phyloP scores from a whole-genome alignment of 2,888 invertebrate genomes.

The Apeira syringaria region DNA sequence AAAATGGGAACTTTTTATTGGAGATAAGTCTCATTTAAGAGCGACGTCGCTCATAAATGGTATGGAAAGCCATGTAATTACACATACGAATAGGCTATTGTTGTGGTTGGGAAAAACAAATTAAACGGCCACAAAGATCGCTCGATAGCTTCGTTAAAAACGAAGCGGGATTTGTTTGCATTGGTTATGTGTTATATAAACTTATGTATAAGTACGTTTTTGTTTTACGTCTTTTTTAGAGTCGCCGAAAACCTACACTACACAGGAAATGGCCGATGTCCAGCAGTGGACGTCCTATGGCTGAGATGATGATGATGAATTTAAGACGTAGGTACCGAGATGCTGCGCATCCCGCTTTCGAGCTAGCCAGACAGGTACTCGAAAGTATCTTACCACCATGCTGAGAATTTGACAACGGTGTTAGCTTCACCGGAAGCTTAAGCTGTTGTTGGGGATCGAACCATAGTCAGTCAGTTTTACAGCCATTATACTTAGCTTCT shows the following conservation, averaged over 20 bases:
- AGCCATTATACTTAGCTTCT: too few species aligned
- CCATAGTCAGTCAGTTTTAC: too few species aligned
- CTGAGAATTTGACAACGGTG: too few species aligned
- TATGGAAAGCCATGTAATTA: constrained; percentile 49
- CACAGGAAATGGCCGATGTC: neutral
- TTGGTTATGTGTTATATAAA: neutral
- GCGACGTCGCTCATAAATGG: constrained; percentile 43
- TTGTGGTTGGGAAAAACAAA: constrained; percentile 50
- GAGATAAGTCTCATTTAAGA: constrained; percentile 51
- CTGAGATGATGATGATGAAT: too few species aligned
- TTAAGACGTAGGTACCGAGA: too few species aligned
- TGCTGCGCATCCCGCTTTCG: too few species aligned
- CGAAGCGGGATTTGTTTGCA: constrained; percentile 5
- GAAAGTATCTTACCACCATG: too few species aligned
- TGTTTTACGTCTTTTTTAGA: neutral
- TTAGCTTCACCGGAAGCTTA: too few species aligned
- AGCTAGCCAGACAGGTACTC: too few species aligned
- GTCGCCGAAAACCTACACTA: neutral
- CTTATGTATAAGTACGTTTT: too few species aligned
- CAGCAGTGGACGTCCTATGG: too few species aligned
- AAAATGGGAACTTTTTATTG: constrained; percentile 51
- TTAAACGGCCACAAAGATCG: constrained; percentile 25
- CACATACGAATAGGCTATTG: constrained; percentile 46
- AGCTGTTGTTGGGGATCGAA: too few species aligned
- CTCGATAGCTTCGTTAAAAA: constrained; percentile 20